Percentiles rank a stretch among this genome's conserved stretches.
These are phyloP conservation scores for Sinonovacula constricta DNA, from an alignment of 1,140 invertebrate genomes.

Conservation along the genomic window DNA sequence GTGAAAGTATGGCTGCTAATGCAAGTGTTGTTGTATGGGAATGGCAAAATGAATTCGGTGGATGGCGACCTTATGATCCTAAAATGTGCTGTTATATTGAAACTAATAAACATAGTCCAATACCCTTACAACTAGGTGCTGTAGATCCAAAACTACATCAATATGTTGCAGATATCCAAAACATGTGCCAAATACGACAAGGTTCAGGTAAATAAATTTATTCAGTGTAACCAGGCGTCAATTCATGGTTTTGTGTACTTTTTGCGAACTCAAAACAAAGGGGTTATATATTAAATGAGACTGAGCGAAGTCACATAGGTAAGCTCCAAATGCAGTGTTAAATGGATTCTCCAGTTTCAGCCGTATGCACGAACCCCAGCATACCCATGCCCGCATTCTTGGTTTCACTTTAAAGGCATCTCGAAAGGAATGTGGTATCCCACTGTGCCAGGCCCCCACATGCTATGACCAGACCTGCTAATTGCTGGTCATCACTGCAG, in stretches of 20 bases:
- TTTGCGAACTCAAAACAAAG: too few species aligned
- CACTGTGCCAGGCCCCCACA: too few species aligned
- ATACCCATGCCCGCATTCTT: too few species aligned
- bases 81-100: constrained; percentile 91
- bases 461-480: too few species aligned
- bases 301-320: background rate
- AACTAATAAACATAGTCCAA: constrained; percentile 89
- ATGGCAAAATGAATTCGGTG: constrained; percentile 85
- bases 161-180: constrained; percentile 91
- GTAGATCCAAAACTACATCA: constrained; percentile 90
- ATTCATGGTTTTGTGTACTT: background rate
- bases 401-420: too few species aligned
- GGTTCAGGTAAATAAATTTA: constrained; percentile 81
- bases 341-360: background rate
- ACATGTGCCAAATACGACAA: constrained; percentile 88
- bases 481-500: too few species aligned
- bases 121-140: constrained; percentile 89
- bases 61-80: constrained; percentile 91
- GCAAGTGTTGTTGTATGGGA: constrained; percentile 94
- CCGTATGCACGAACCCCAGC: too few species aligned
- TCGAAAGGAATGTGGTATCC: too few species aligned
- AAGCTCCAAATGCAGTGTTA: background rate
- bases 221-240: background rate
- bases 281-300: background rate
- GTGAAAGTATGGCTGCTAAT: constrained; percentile 54